A percentile compares a stretch with the other conserved stretches of the same genome.
phyloP scores from a whole-genome alignment of 2,888 invertebrate genomes.

The Archips xylosteana region DNA sequence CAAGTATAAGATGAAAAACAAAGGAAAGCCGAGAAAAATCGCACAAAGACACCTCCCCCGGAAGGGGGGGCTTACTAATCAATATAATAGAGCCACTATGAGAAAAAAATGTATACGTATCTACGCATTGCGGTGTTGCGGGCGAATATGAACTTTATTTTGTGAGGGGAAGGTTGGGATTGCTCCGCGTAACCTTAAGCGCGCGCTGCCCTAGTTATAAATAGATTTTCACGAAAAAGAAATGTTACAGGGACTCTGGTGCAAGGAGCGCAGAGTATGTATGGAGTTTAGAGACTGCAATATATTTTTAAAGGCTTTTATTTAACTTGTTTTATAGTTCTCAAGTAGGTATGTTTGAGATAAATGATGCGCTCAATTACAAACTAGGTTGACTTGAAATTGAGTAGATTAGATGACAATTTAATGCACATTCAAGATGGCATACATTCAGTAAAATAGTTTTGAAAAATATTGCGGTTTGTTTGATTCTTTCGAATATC shows the following conservation, averaged over 20 bases:
- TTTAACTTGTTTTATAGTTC: not conserved
- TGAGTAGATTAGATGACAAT: too few species aligned
- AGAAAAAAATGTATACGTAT: conserved; percentile 78
- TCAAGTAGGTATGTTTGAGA: too few species aligned
- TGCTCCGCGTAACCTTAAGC: conserved; percentile 50
- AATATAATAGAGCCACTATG: conserved; percentile 85
- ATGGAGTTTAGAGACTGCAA: conserved; percentile 50
- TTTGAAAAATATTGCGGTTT: too few species aligned
- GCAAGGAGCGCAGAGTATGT: conserved; percentile 76
- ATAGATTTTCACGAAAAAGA: conserved; percentile 86
- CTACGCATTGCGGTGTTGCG: conserved; percentile 51
- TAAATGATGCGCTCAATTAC: too few species aligned
- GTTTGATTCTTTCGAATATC: too few species aligned
- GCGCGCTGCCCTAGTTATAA: conserved; percentile 84
- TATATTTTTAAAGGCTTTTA: not conserved
- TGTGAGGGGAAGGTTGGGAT: conserved; percentile 54
- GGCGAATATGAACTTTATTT: conserved; percentile 51
- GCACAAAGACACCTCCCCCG: conserved; percentile 73
- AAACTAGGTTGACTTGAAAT: too few species aligned
- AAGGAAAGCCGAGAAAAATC: conserved; percentile 73
- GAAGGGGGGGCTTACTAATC: conserved; percentile 81
- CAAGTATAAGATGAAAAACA: conserved; percentile 68
- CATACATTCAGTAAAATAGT: too few species aligned
- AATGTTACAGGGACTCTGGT: conserved; percentile 85
- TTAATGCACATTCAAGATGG: too few species aligned